These are phyloP conservation scores for Pocota personata DNA, from an alignment of 2,888 invertebrate genomes.

Conservation along the genomic window DNA sequence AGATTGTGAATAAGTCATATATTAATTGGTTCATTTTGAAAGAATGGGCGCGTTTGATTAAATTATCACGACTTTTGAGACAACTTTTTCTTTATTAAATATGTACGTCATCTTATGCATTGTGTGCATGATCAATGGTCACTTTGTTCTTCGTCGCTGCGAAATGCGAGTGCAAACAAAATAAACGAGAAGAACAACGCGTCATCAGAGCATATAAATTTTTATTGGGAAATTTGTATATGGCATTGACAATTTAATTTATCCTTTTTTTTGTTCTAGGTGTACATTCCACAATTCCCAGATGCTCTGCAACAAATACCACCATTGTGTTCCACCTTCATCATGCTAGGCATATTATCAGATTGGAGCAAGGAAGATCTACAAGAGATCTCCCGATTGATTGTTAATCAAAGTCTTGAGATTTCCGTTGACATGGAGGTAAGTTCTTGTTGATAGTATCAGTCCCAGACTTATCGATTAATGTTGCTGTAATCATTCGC, in stretches of 20 bases:
- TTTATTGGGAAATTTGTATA: too few relatives aligned
- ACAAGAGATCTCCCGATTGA: constrained; percentile 77
- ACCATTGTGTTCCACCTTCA: constrained; percentile 78
- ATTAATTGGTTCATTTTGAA: too few relatives aligned
- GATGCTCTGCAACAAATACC: constrained; percentile 78
- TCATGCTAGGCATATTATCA: constrained; percentile 80
- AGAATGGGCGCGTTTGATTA: too few relatives aligned
- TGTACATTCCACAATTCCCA: constrained; percentile 79
- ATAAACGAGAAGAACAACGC: too few relatives aligned
- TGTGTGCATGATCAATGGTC: too few relatives aligned
- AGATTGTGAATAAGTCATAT: too few relatives aligned
- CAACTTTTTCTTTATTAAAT: too few relatives aligned
- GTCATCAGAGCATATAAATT: too few relatives aligned
- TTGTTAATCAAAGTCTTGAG: constrained; percentile 77
- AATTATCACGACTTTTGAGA: too few relatives aligned
- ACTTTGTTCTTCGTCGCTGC: too few relatives aligned
- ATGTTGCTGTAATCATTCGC: background rate
- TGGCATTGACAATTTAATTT: background rate
- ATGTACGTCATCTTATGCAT: too few relatives aligned
- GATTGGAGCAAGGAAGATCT: constrained; percentile 79
- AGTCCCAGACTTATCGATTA: constrained; percentile 6
- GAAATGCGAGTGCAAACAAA: too few relatives aligned
- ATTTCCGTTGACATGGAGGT: constrained; percentile 78
- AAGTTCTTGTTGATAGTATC: constrained; percentile 47
- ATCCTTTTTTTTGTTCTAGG: constrained; percentile 73